phyloP scores from a whole-genome alignment of 2,888 invertebrate species.

The Hyposoter dolosus region DNA sequence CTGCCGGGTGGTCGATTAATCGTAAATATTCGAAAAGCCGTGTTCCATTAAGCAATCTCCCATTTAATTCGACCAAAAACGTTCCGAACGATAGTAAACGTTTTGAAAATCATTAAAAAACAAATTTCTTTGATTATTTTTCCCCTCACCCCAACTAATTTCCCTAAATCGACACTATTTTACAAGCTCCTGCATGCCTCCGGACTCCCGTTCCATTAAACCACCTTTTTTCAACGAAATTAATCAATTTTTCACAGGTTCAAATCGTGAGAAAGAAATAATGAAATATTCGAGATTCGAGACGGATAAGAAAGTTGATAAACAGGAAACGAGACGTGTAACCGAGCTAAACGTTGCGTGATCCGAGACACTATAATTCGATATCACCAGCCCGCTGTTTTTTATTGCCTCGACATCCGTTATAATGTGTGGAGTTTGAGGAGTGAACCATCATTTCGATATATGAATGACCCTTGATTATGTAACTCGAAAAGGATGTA shows the following conservation, averaged over 20 bases:
- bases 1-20: not conserved
- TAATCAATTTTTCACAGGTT: not conserved
- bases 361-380: constrained; percentile 63
- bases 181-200: not conserved
- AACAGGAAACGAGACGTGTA: constrained; percentile 60
- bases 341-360: constrained; percentile 62
- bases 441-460: constrained; percentile 59
- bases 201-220: not conserved
- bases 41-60: not conserved
- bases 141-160: not conserved
- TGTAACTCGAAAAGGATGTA: constrained; percentile 49
- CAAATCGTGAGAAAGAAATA: not conserved
- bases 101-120: not conserved
- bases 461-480: constrained; percentile 66
- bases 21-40: not conserved
- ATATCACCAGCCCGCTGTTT: constrained; percentile 45
- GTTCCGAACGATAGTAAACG: not conserved
- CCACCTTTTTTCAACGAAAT: not conserved
- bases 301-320: constrained; percentile 46
- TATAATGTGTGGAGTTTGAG: constrained; percentile 41
- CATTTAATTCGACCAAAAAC: not conserved
- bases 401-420: constrained; percentile 56
- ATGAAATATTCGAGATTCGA: constrained; percentile 25
- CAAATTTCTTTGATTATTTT: not conserved
- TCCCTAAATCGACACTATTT: not conserved